Base-by-base conservation (phyloP, 2,113 vertebrate genomes). In the Carassius carassius region DNA sequence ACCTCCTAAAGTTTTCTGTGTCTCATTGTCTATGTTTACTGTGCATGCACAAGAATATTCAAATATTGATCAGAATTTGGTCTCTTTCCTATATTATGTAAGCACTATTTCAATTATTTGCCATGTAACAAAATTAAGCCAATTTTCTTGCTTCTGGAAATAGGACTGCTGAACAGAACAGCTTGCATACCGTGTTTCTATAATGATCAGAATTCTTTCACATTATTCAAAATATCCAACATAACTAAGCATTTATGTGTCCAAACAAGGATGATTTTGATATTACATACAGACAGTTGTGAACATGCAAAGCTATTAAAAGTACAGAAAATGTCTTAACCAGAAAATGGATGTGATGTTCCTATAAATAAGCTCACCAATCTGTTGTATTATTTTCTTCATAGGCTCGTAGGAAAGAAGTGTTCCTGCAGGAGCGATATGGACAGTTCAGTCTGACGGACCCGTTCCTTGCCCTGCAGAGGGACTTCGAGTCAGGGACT, bases 391-490 rank as follows among this genome's bases (percentile, higher is more conserved):
- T 14, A 70, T 47, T 29, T 21, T 41, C 58, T 21, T 56, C 62
- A 1, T 87, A 99, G 98, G 97, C 97, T 77, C 96, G 97, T 16
- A 96, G 96, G 88, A 99, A 98, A 90, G 98, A 99, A 83, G 96
- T 97, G 83, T 99, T 99, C 88, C 96, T 99, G 54, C 98, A 99
- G 90, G 98, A 99, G 87, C 94, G 97, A 3, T 99, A 99, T 29
- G 96, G 97, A 77, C 96, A 97, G 92, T 99, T 97, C 94, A 97
- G 95, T 91, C 90, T 99, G 86, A 97, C 97, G 0, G 98, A 99
- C 95, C 98, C 98, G 17, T 99, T 99, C 94, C 94, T 99, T 93
- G 98, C 98, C 25, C 95, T 99, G 67, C 98, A 99, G 93, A 94
- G 98, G 90, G 98, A 99, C 93, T 96, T 96, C 81, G 97, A 99